Evolutionary conservation across 2,888 invertebrate species (phyloP).

Genomic region (Abrostola triplasia): DNA sequence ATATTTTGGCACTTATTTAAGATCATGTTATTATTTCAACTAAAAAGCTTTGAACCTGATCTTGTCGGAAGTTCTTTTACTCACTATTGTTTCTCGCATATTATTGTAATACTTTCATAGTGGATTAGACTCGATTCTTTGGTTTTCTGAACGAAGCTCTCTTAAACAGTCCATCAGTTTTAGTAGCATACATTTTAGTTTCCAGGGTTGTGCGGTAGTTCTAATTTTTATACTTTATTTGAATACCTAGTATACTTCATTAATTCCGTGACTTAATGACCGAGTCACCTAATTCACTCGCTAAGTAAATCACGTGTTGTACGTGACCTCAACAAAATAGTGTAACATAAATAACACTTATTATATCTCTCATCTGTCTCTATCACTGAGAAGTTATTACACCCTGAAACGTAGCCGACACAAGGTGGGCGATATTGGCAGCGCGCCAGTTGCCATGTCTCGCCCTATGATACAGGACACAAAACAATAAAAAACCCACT

Average conservation of each 20-base stretch:
- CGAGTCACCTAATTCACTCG: too few relatives aligned
- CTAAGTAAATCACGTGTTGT: neutral
- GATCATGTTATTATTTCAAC: too few relatives aligned
- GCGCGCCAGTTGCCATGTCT: slow-evolving; percentile 34
- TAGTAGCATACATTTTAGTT: too few relatives aligned
- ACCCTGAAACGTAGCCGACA: slow-evolving; percentile 34
- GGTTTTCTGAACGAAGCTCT: too few relatives aligned
- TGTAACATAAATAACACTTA: slow-evolving; percentile 27
- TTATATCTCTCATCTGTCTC: slow-evolving; percentile 37
- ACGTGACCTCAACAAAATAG: neutral
- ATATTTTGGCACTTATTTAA: too few relatives aligned
- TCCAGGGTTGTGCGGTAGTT: neutral
- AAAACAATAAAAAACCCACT: slow-evolving; percentile 18
- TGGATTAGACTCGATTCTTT: too few relatives aligned
- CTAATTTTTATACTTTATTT: neutral
- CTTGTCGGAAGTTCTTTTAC: too few relatives aligned
- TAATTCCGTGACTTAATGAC: neutral
- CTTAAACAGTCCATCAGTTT: too few relatives aligned
- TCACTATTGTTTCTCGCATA: too few relatives aligned
- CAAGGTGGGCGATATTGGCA: slow-evolving; percentile 40
- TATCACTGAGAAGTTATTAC: slow-evolving; percentile 46
- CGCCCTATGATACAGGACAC: slow-evolving; percentile 25
- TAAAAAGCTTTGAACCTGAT: too few relatives aligned
- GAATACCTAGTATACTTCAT: neutral
- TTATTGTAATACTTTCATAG: too few relatives aligned